Conservation (phyloP, 2,888 invertebrate genomes). For the Troides oblongomaculatus region DNA sequence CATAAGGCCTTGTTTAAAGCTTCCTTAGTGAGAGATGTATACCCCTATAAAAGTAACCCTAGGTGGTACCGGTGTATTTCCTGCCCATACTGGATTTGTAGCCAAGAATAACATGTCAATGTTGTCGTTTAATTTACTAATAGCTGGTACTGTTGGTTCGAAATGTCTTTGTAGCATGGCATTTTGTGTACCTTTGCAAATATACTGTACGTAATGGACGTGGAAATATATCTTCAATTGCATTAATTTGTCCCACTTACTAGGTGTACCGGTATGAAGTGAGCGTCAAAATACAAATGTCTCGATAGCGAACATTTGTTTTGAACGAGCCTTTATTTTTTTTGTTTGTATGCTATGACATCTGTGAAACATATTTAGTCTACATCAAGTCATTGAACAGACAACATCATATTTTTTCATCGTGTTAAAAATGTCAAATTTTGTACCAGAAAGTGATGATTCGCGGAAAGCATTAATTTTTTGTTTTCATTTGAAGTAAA, state of each 20-base stretch:
- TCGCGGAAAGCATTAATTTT: too few species aligned
- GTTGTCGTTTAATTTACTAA: conserved; percentile 39
- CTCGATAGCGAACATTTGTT: too few species aligned
- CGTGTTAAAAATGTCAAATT: too few species aligned
- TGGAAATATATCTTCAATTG: not conserved
- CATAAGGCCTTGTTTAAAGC: not conserved
- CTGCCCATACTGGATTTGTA: conserved; percentile 42
- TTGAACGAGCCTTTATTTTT: too few species aligned
- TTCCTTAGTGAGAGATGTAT: conserved; percentile 36
- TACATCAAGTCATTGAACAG: too few species aligned
- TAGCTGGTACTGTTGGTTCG: conserved; percentile 33
- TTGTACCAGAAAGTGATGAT: too few species aligned
- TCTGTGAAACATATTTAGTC: too few species aligned
- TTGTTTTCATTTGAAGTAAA: too few species aligned
- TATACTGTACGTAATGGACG: not conserved
- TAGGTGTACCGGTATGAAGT: too few species aligned
- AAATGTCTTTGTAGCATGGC: not conserved
- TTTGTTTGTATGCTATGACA: too few species aligned
- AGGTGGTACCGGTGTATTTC: conserved; percentile 44
- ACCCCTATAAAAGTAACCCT: conserved; percentile 46
- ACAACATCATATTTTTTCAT: too few species aligned
- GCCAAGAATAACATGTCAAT: conserved; percentile 46
- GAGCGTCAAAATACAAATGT: too few species aligned
- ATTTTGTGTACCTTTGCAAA: not conserved
- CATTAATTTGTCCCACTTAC: conserved; percentile 1